A percentile compares a stretch with the other conserved stretches of the same genome.
phyloP scores from a whole-genome alignment of 2,113 vertebrate species.

The Campylorhamphus procurvoides region DNA sequence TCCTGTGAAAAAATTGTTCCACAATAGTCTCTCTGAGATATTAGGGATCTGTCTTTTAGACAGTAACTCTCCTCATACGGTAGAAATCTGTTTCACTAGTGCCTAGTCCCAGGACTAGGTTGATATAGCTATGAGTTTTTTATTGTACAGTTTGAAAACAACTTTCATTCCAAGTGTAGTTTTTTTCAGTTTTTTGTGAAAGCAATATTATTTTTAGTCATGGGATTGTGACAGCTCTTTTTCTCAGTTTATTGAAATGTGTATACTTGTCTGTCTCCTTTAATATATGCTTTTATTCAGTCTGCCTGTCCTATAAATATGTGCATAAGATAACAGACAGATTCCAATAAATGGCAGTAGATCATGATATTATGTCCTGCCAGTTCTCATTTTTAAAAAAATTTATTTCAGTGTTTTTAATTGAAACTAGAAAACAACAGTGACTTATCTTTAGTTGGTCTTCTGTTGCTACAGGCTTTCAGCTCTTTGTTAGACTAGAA shows the following conservation, averaged over 20 bases:
- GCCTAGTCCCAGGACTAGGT: neutral
- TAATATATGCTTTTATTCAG: neutral
- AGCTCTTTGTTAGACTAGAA: neutral
- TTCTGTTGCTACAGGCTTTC: neutral
- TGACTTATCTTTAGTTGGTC: neutral
- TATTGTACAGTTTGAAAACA: neutral
- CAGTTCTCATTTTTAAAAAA: neutral
- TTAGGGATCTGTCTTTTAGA: neutral
- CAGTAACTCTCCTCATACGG: neutral
- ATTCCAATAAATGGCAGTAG: constrained; percentile 46
- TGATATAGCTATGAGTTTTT: neutral
- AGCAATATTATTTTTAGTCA: neutral
- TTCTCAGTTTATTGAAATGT: neutral
- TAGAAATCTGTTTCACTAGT: neutral
- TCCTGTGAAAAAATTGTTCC: neutral
- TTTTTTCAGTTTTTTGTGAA: neutral
- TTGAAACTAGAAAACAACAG: neutral
- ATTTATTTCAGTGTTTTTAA: neutral
- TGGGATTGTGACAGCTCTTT: neutral
- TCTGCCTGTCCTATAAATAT: neutral
- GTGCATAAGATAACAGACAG: neutral
- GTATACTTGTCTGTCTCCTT: neutral
- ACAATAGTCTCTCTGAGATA: neutral
- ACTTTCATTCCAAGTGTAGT: neutral
- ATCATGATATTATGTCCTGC: neutral